Percentiles rank a stretch among this genome's conserved stretches.
Evolutionary conservation across 2,888 invertebrate species (phyloP).

Genomic region (Thalpophila matura): DNA sequence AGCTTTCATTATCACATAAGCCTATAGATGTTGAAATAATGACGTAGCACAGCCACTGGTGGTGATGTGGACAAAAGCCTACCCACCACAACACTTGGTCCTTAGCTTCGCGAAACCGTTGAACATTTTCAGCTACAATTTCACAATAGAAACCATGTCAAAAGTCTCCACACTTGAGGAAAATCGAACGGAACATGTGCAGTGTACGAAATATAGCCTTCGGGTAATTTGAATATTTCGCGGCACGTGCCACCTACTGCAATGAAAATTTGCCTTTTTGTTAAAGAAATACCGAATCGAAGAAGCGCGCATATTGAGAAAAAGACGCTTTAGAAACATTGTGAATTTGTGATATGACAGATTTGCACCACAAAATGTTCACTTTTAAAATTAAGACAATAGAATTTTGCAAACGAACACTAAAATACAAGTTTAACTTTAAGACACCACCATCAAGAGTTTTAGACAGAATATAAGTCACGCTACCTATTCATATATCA

Average conservation of each 20-base stretch:
- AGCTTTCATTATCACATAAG: background rate
- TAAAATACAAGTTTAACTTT: background rate
- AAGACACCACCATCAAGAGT: background rate
- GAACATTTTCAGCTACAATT: conserved; percentile 14
- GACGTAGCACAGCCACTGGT: no score
- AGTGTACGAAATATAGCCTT: conserved; percentile 47
- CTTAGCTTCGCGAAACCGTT: background rate
- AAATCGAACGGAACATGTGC: conserved; percentile 27
- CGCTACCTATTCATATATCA: no score
- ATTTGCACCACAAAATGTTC: background rate
- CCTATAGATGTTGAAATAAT: no score
- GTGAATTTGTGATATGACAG: background rate
- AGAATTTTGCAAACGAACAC: conserved; percentile 1
- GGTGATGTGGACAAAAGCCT: background rate
- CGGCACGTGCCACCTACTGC: conserved; percentile 54
- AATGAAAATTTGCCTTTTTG: conserved; percentile 57
- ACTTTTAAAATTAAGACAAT: background rate
- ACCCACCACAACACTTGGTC: background rate
- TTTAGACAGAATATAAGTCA: no score
- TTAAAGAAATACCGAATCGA: background rate
- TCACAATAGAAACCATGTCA: conserved; percentile 25
- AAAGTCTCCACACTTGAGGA: conserved; percentile 29
- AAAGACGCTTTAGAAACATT: background rate
- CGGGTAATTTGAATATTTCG: conserved; percentile 56
- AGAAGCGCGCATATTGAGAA: background rate